A percentile compares a stretch with the other conserved stretches of the same genome.
Conservation (phyloP, 2,113 vertebrate species). For the Callaeas wilsoni region DNA sequence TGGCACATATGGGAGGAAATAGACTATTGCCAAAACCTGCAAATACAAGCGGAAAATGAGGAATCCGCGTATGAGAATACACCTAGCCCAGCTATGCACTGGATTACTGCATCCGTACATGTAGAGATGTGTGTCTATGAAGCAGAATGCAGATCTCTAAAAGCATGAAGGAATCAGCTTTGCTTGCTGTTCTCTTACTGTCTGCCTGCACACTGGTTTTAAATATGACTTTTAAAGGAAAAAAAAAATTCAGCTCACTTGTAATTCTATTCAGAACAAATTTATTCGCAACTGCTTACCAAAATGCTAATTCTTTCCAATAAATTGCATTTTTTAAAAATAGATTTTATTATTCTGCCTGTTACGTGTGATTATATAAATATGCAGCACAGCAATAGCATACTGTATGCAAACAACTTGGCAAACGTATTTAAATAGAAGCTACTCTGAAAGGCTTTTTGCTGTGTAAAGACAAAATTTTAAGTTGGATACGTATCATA, state of each 20-base stretch:
- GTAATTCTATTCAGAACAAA: background rate
- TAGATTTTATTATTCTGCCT: background rate
- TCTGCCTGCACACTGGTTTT: background rate
- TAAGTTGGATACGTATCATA: background rate
- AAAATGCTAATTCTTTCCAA: background rate
- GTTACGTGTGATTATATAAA: background rate
- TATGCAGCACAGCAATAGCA: background rate
- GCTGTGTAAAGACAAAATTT: background rate
- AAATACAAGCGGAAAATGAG: background rate
- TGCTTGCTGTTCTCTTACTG: background rate
- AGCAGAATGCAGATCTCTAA: background rate
- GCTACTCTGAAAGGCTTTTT: background rate
- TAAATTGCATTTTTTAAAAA: background rate
- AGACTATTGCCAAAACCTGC: background rate
- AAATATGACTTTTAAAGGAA: background rate
- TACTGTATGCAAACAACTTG: background rate
- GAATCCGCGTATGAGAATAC: background rate
- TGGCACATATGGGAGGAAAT: accelerated
- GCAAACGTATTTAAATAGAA: background rate
- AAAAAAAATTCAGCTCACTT: background rate
- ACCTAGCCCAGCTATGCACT: background rate
- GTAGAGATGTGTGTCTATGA: background rate
- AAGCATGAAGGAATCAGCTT: background rate
- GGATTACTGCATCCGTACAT: accelerated
- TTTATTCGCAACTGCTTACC: background rate